Base-by-base conservation (phyloP, 2,797 vertebrate genomes). In the Chaetodon trifasciatus region DNA sequence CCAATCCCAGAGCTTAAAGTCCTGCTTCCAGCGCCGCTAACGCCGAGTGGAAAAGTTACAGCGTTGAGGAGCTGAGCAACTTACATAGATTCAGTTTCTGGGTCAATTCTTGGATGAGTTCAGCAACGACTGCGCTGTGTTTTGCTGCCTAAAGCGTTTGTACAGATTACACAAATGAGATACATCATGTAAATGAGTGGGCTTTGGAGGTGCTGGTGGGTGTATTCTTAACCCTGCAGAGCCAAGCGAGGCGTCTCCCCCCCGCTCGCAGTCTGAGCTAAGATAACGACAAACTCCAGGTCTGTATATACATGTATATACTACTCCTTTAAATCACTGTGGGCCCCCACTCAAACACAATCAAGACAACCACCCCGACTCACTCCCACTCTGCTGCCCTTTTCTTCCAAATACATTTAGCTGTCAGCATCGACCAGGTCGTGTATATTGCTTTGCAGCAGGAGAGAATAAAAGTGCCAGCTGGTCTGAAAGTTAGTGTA, bases 401-500 rank as follows among this genome's bases (percentile, higher is more conserved):
- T 79, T 74, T 66, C 75, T 50, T 40, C 32, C 60, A 70, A 57
- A 83, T 69, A 16, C 32, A n/a, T 4, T 15, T 21, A 15, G 62
- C 57, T 77, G 70, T 79, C 53, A 40, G 50, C 17, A 47, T 47
- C 39, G 7, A n/a, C n/a, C 1, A 6, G 8, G 32, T 55, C 58
- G 13, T 35, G 3, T 3, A 21, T 13, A 3, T 10, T 24, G 21
- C 39, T 67, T 76, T 70, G 57, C 70, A 76, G 74, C 39, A n/a
- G 42, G 15, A 74, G 44, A 70, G 42, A 24, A 65, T n/a, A 39
- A 62, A 76, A 47, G 61, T 42, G 64, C 44, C 46, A 49, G 60
- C 46, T 70, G 69, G 32, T 79, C 23, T 62, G 1, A 72, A 39
- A 81, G 55, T 71, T 60, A 10, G 50, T 19, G 35, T 52, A 28